These are phyloP conservation scores for Cyprinodon variegatus DNA, from an alignment of 2,113 vertebrate species.

Conservation along the genomic window DNA sequence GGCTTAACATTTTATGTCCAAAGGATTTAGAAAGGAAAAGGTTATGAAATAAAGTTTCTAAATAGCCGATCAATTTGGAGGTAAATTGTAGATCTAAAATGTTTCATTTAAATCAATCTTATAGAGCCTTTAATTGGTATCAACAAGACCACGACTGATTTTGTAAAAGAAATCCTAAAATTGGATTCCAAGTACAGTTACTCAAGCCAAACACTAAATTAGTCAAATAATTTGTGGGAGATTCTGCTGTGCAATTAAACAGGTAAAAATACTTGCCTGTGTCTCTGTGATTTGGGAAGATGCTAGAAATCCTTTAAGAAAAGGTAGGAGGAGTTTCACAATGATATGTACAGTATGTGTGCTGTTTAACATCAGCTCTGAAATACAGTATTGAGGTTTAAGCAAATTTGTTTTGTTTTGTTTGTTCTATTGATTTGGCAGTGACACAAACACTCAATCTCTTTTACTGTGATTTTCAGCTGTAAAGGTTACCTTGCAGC, in stretches of 20 bases:
- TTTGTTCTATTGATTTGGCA: slow-evolving; percentile 36
- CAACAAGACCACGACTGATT: neutral
- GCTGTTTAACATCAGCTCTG: slow-evolving; percentile 73
- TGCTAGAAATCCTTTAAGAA: slow-evolving; percentile 32
- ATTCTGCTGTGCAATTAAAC: too few species aligned
- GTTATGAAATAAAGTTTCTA: neutral
- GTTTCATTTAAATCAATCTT: neutral
- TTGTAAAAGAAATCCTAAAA: neutral
- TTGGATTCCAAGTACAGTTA: too few species aligned
- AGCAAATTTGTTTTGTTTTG: slow-evolving; percentile 38
- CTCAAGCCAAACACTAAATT: neutral
- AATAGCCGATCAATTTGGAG: neutral
- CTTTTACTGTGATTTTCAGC: neutral
- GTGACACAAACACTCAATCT: slow-evolving; percentile 18
- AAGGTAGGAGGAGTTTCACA: slow-evolving; percentile 64
- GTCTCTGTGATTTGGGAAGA: slow-evolving; percentile 13
- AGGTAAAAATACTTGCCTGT: neutral
- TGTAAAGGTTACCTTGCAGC: slow-evolving; percentile 26
- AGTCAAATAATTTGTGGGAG: neutral
- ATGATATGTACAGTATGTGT: slow-evolving; percentile 63
- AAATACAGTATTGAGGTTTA: slow-evolving; percentile 9
- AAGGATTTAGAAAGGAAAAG: neutral
- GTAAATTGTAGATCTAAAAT: neutral
- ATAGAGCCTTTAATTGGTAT: neutral
- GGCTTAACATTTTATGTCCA: neutral